Evolutionary conservation across 1,140 invertebrate species (phyloP).

Genomic region (Neodiprion virginianus): DNA sequence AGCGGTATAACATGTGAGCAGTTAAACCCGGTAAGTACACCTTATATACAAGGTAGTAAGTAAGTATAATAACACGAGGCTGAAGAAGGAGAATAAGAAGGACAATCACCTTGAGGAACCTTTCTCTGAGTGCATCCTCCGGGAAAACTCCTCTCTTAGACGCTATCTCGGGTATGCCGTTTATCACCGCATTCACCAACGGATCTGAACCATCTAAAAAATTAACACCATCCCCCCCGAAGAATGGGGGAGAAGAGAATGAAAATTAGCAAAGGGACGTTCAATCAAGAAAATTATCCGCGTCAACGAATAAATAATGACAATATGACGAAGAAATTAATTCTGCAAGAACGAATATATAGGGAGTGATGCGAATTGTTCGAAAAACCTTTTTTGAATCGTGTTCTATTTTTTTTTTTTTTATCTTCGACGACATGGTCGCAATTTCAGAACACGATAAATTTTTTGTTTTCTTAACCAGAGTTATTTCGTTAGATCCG

Average conservation of each 20-base stretch:
- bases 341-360: neutral
- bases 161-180: conserved; percentile 79
- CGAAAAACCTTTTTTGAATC: too few relatives aligned
- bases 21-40: too few relatives aligned
- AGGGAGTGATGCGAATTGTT: too few relatives aligned
- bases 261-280: conserved; percentile 11
- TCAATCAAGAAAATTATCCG: conserved; percentile 17
- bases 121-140: conserved; percentile 82
- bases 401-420: too few relatives aligned
- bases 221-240: conserved; percentile 21
- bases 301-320: too few relatives aligned
- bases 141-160: conserved; percentile 82
- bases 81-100: neutral
- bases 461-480: too few relatives aligned
- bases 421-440: too few relatives aligned
- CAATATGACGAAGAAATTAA: neutral
- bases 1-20: too few relatives aligned
- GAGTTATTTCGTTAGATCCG: too few relatives aligned
- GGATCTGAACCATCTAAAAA: conserved; percentile 68
- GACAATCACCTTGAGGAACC: conserved; percentile 77
- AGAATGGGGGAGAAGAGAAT: neutral
- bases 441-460: too few relatives aligned
- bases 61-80: too few relatives aligned
- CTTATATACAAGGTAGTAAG: too few relatives aligned
- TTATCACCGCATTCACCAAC: conserved; percentile 75